phyloP scores from a whole-genome alignment of 2,113 vertebrate species.

The Semnornis frantzii region DNA sequence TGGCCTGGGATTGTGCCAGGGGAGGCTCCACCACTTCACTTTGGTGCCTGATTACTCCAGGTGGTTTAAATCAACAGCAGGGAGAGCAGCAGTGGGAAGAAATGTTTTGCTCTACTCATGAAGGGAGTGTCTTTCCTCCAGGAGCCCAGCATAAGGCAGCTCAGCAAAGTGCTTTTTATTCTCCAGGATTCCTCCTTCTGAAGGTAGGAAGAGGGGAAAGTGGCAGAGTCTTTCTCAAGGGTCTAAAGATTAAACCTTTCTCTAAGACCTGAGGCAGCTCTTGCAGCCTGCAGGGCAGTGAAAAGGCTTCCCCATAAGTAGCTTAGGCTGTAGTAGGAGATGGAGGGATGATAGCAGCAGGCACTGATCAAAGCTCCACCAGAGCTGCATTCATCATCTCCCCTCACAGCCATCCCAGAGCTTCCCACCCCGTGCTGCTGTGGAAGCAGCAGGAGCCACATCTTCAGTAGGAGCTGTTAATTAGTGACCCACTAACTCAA shows the following conservation, averaged over 20 bases:
- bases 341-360: background rate
- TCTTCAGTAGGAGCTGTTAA: background rate
- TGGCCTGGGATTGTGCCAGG: too few species aligned
- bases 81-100: background rate
- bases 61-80: background rate
- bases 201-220: background rate
- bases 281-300: constrained; percentile 12
- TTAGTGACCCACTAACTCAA: background rate
- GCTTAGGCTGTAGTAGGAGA: constrained; percentile 28
- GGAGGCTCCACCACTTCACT: background rate
- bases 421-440: background rate
- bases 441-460: fast-evolving
- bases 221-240: background rate
- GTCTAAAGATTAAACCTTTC: constrained; percentile 25
- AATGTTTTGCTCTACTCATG: fast-evolving
- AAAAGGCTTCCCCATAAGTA: background rate
- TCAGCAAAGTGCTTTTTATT: background rate
- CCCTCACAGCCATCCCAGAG: background rate
- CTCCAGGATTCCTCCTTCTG: background rate
- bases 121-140: background rate
- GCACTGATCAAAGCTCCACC: background rate
- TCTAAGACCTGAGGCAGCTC: constrained; percentile 7
- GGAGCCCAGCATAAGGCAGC: background rate
- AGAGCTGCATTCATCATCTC: background rate
- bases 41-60: background rate